A percentile compares a stretch with the other conserved stretches of the same genome.
phyloP scores from a whole-genome alignment of 1,140 invertebrate species.

The Anadara kagoshimensis region DNA sequence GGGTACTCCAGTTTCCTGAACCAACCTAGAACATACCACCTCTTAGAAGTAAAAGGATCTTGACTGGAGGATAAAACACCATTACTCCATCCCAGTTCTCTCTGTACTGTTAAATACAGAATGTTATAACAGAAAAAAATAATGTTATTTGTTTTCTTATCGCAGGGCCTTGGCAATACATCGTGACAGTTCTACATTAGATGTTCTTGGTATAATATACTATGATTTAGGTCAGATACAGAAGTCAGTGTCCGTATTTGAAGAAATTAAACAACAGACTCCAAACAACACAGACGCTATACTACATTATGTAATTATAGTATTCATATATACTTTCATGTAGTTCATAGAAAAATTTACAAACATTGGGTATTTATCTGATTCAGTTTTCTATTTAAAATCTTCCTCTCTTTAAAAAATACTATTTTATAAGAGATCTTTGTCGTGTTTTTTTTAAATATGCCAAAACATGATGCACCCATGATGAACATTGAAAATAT shows the following conservation, averaged over 20 bases:
- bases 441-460: not conserved
- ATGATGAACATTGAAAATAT: not conserved
- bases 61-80: too few relatives aligned
- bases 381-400: not conserved
- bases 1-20: too few relatives aligned
- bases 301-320: slow-evolving; percentile 47
- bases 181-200: slow-evolving; percentile 30
- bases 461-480: not conserved
- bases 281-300: slow-evolving; percentile 43
- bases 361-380: not conserved
- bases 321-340: not conserved
- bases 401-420: not conserved
- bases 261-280: slow-evolving; percentile 28
- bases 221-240: slow-evolving; percentile 31
- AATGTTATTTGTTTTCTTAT: slow-evolving; percentile 1
- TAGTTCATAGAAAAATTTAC: not conserved
- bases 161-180: slow-evolving; percentile 76
- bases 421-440: not conserved
- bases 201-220: slow-evolving; percentile 49
- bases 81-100: too few relatives aligned
- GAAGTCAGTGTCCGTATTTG: slow-evolving; percentile 38
- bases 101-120: not conserved
- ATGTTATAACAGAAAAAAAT: not conserved
- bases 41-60: too few relatives aligned
- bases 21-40: too few relatives aligned